A percentile compares a stretch with the other conserved stretches of the same genome.
Conservation (phyloP, 2,797 vertebrate genomes). For the Acanthurus lineatus region DNA sequence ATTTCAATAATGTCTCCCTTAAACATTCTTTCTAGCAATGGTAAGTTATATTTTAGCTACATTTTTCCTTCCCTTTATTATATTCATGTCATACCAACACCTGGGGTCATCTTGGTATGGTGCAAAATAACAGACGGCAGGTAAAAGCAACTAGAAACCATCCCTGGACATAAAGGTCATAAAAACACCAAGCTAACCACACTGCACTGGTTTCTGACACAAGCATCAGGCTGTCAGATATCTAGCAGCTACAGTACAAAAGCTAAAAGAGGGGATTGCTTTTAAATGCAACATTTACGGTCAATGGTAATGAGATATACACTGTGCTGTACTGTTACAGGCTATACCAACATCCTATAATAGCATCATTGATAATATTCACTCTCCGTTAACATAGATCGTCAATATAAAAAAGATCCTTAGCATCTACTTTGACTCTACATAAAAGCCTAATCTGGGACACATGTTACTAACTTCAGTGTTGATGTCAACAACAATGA, state of each 20-base stretch:
- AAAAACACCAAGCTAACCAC: slow-evolving; percentile 47
- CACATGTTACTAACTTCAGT: slow-evolving; percentile 43
- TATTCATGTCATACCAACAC: slow-evolving; percentile 22
- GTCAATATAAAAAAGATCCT: slow-evolving; percentile 44
- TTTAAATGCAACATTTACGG: slow-evolving; percentile 66
- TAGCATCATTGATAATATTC: slow-evolving; percentile 67
- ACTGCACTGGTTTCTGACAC: slow-evolving; percentile 57
- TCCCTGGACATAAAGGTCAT: slow-evolving; percentile 33
- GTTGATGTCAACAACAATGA: slow-evolving; percentile 33
- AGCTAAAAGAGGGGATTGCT: slow-evolving; percentile 42
- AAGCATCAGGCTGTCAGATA: slow-evolving; percentile 57
- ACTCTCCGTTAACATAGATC: slow-evolving; percentile 57
- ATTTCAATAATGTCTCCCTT: neutral
- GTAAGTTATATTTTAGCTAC: neutral
- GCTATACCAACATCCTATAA: slow-evolving; percentile 57
- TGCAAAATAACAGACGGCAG: slow-evolving; percentile 24
- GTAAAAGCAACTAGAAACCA: slow-evolving; percentile 49
- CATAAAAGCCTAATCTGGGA: slow-evolving; percentile 53
- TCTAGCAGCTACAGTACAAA: slow-evolving; percentile 61
- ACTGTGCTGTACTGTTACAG: slow-evolving; percentile 51
- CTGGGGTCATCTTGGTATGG: slow-evolving; percentile 59
- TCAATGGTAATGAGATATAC: slow-evolving; percentile 45
- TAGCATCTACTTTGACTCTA: slow-evolving; percentile 42
- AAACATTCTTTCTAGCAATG: neutral
- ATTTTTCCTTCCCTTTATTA: neutral